Percentiles rank a stretch among this genome's conserved stretches.
Conservation (phyloP, 2,113 vertebrate species). For the Mesocricetus auratus region DNA sequence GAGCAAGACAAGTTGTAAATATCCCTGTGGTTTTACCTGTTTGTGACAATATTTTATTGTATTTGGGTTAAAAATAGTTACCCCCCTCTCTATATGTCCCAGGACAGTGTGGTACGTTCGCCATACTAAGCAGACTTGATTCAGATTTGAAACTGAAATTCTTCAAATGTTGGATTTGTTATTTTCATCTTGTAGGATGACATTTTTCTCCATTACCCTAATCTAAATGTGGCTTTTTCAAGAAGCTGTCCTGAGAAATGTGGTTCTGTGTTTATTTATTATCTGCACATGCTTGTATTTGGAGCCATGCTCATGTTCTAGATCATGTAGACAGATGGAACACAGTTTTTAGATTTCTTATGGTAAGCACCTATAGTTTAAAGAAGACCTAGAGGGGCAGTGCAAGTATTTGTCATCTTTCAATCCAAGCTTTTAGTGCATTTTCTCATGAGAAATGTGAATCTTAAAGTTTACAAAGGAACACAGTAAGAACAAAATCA, state of each 20-base stretch:
- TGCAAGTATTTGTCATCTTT: neutral
- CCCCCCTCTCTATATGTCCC: neutral
- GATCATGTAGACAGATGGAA: neutral
- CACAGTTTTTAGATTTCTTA: neutral
- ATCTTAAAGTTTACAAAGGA: conserved; percentile 10
- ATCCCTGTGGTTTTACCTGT: neutral
- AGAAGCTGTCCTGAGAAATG: neutral
- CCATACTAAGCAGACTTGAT: neutral
- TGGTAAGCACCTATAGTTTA: neutral
- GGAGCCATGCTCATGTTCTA: neutral
- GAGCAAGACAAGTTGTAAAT: conserved; percentile 17
- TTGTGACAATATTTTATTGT: neutral
- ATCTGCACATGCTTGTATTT: neutral
- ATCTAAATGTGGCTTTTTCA: neutral
- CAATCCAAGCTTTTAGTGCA: neutral
- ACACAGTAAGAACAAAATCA: conserved; percentile 27
- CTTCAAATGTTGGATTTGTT: conserved; percentile 27
- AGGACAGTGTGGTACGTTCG: neutral
- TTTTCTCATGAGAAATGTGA: neutral
- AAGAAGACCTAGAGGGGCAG: neutral
- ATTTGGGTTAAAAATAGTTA: conserved; percentile 1
- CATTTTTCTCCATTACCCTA: conserved; percentile 4
- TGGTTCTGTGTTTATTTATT: neutral
- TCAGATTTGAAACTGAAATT: conserved; percentile 32
- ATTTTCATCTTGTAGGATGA: conserved; percentile 18